Evolutionary conservation across 2,113 vertebrate species (phyloP), one percentile per base, ranked within the genome.

Genomic region (Aepyceros melampus): DNA sequence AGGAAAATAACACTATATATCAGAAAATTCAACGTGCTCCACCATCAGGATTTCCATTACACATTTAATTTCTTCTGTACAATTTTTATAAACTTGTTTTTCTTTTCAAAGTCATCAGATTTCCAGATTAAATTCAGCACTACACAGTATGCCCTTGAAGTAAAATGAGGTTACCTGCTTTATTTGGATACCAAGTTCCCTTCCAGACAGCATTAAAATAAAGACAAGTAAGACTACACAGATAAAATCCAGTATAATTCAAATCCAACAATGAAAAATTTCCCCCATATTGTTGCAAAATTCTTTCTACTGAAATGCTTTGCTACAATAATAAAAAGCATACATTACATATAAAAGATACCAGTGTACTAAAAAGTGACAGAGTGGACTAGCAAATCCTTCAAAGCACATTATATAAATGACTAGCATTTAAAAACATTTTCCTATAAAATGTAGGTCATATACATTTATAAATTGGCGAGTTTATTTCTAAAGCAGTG

Each of bases 291-390:
- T 99, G 99, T 99, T 99, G 99, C 99, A 99, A 99, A 99, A 99
- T 98, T 99, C 98, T 98, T 99, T 99, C 99, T 99, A 99, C 99
- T 99, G 99, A 99, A 99, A 99, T 99, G 98, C 99, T 99, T 98
- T 99, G 99, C 99, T 99, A 99, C 99, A 99, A 99, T 99, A 99
- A 99, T 99, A 99, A 99, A 99, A 99, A 99, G 99, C 99, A 99
- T 99, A 99, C 99, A 99, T 99, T 99, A 99, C 99, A 99, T 99
- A 99, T 99, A 99, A 99, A 99, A 99, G 99, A 99, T 99, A 99
- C 99, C 99, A 99, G 99, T 99, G 99, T 99, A 99, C 99, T 99
- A 99, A 99, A 98, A 99, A 99, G 98, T 99, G 99, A 99, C 98
- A 99, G 98, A 99, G 99, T 99, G 99, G 98, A 99, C 99, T 99